phyloP scores from a whole-genome alignment of 2,888 invertebrate genomes.

The Pediacus dermestoides region DNA sequence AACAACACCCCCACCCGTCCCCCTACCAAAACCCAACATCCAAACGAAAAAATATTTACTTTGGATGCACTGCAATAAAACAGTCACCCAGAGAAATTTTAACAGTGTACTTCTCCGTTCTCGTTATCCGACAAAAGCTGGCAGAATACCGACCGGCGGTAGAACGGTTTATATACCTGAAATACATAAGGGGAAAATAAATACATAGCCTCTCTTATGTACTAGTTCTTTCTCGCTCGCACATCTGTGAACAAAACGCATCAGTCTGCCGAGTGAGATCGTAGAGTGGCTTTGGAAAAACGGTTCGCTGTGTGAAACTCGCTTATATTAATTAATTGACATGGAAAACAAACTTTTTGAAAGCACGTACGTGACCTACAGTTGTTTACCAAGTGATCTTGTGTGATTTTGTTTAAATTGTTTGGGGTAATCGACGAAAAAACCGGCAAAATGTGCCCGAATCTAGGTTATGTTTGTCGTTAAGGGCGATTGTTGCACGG shows the following conservation, averaged over 20 bases:
- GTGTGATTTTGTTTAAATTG: conserved; percentile 9
- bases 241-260: conserved; percentile 54
- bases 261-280: conserved; percentile 48
- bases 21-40: too few relatives aligned
- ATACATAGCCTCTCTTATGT: conserved; percentile 45
- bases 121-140: conserved; percentile 40
- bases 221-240: conserved; percentile 41
- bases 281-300: conserved; percentile 39
- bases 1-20: too few relatives aligned
- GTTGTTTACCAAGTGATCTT: not conserved
- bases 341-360: conserved; percentile 22
- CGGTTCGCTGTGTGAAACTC: conserved; percentile 30
- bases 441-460: conserved; percentile 37
- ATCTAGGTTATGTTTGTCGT: conserved; percentile 41
- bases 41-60: too few relatives aligned
- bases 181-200: conserved; percentile 47
- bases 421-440: conserved; percentile 17
- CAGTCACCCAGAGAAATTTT: conserved; percentile 33
- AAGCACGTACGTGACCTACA: conserved; percentile 3
- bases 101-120: conserved; percentile 39
- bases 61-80: too few relatives aligned
- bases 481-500: conserved; percentile 38
- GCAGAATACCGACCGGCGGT: conserved; percentile 43
- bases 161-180: conserved; percentile 45
- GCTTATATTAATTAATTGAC: conserved; percentile 25